Percentiles rank a stretch among this genome's conserved stretches.
phyloP scores from a whole-genome alignment of 2,888 invertebrate genomes.

The Chydorus sphaericus region DNA sequence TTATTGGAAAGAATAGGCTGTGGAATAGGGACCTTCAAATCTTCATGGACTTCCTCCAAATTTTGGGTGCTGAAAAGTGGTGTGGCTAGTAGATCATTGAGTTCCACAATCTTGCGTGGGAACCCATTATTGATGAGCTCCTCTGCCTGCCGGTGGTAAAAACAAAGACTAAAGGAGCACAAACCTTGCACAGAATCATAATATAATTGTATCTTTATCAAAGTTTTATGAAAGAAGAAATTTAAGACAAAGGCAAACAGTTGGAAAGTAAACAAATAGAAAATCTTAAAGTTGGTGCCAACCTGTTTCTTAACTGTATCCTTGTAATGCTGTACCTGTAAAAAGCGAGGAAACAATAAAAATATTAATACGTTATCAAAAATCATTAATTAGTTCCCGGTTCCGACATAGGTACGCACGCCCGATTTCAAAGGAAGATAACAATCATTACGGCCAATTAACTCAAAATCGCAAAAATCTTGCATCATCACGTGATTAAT shows the following conservation, averaged over 20 bases:
- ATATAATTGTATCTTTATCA: neutral
- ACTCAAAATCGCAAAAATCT: neutral
- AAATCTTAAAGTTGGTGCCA: slow-evolving; percentile 19
- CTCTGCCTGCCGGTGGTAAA: slow-evolving; percentile 45
- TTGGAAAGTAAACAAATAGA: neutral
- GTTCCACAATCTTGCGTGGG: slow-evolving; percentile 80
- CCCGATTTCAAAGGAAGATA: neutral
- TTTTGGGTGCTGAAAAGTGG: slow-evolving; percentile 63
- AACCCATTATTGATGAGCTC: slow-evolving; percentile 74
- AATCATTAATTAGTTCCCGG: neutral
- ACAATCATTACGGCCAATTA: neutral
- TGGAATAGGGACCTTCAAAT: slow-evolving; percentile 77
- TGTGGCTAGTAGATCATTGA: slow-evolving; percentile 73
- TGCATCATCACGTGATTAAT: neutral
- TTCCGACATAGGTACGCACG: neutral
- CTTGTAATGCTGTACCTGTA: slow-evolving; percentile 77
- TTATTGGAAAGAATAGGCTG: slow-evolving; percentile 50
- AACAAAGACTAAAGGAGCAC: slow-evolving; percentile 11
- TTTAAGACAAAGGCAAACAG: neutral
- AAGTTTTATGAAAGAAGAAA: neutral
- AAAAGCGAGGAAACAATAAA: slow-evolving; percentile 24
- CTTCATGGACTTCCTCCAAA: slow-evolving; percentile 61
- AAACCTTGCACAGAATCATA: slow-evolving; percentile 1
- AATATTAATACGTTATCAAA: neutral
- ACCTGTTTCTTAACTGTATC: slow-evolving; percentile 68